Evolutionary conservation across 2,113 vertebrate species (phyloP).

Genomic region (Holacanthus passer): DNA sequence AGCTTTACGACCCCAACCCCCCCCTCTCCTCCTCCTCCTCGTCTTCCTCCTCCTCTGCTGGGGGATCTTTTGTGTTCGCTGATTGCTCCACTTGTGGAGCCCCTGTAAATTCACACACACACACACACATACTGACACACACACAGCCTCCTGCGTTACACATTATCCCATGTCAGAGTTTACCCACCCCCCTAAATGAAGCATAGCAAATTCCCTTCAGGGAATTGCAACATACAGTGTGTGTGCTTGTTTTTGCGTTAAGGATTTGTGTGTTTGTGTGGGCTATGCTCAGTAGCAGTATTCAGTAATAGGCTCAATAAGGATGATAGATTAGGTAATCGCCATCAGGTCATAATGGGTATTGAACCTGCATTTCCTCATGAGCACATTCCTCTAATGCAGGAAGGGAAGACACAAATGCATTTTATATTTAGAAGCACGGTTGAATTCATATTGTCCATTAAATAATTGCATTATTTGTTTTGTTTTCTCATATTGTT

Average conservation of each 20-base stretch:
- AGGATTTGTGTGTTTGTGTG: slow-evolving; percentile 32
- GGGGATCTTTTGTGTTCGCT: slow-evolving; percentile 41
- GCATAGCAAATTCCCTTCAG: slow-evolving; percentile 22
- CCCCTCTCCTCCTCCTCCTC: background rate
- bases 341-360: slow-evolving; percentile 44
- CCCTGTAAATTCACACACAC: slow-evolving; percentile 19
- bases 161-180: slow-evolving; percentile 35
- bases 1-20: slow-evolving; percentile 1
- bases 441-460: slow-evolving; percentile 31
- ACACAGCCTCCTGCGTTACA: slow-evolving; percentile 26
- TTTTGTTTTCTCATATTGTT: slow-evolving; percentile 26
- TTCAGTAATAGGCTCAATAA: slow-evolving; percentile 42
- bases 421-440: slow-evolving; percentile 47
- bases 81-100: slow-evolving; percentile 27
- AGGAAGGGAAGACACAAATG: slow-evolving; percentile 41
- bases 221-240: slow-evolving; percentile 23
- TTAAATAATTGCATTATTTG: slow-evolving; percentile 56
- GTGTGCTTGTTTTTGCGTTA: slow-evolving; percentile 16
- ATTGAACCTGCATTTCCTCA: slow-evolving; percentile 48
- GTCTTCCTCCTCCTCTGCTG: background rate
- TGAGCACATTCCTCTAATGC: slow-evolving; percentile 51
- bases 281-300: slow-evolving; percentile 16
- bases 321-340: slow-evolving; percentile 60
- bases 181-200: slow-evolving; percentile 34
- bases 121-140: slow-evolving; percentile 9